Evolutionary conservation across 2,113 vertebrate species (phyloP).

Genomic region (Melospiza melodia): DNA sequence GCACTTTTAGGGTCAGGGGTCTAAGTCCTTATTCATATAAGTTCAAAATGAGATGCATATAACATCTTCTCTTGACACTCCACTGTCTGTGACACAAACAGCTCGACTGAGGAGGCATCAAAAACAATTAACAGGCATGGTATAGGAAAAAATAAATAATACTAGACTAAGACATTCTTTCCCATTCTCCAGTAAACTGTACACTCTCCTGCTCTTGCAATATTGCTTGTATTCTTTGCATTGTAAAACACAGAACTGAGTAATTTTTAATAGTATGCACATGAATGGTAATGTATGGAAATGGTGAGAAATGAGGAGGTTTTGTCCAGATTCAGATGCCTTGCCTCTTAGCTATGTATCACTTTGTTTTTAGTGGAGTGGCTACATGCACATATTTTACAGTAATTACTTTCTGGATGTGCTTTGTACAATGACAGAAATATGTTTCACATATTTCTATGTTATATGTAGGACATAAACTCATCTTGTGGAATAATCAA

Average conservation of each 20-base stretch:
- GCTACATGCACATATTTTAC: slow-evolving; percentile 72
- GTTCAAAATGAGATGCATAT: slow-evolving; percentile 61
- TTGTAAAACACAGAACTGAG: slow-evolving; percentile 30
- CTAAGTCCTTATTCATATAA: slow-evolving; percentile 58
- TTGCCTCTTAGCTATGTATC: slow-evolving; percentile 59
- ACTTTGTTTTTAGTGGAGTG: slow-evolving; percentile 63
- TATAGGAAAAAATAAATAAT: background rate
- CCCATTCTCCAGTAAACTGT: background rate
- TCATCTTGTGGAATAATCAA: slow-evolving; percentile 73
- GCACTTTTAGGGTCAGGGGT: slow-evolving; percentile 62
- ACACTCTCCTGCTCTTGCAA: background rate
- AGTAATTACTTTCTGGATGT: slow-evolving; percentile 76
- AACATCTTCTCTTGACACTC: background rate
- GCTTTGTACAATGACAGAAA: slow-evolving; percentile 74
- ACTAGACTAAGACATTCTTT: background rate
- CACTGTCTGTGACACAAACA: background rate
- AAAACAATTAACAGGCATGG: slow-evolving; percentile 46
- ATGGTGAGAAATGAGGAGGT: slow-evolving; percentile 18
- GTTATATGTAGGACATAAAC: slow-evolving; percentile 71
- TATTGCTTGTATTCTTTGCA: slow-evolving; percentile 34
- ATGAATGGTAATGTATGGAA: slow-evolving; percentile 70
- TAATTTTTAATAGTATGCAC: slow-evolving; percentile 65
- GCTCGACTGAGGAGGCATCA: background rate
- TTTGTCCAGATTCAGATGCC: slow-evolving; percentile 36
- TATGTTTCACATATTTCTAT: slow-evolving; percentile 67